Evolutionary conservation across 2,113 vertebrate genomes (phyloP).

Genomic region (Arenaria interpres): DNA sequence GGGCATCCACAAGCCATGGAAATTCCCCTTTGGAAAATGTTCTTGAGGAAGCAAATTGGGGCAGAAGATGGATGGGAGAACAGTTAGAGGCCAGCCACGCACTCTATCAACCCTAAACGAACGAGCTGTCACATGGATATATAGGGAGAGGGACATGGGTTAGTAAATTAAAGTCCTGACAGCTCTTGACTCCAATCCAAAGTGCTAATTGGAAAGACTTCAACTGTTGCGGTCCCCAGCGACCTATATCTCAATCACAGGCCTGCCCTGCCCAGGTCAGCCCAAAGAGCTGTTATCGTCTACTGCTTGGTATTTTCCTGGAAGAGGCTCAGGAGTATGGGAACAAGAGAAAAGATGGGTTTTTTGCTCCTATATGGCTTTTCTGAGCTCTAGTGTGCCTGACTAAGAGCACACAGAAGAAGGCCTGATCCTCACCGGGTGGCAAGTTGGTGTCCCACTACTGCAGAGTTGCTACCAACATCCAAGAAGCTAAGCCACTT

Average conservation of each 20-base stretch:
- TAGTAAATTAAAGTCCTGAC: constrained; percentile 46
- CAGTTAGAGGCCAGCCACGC: constrained; percentile 34
- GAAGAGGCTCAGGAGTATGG: neutral
- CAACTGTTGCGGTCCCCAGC: constrained; percentile 13
- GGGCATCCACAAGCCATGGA: neutral
- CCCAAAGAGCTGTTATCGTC: neutral
- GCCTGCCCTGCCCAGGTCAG: neutral
- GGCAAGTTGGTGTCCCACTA: neutral
- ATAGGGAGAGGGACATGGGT: constrained; percentile 28
- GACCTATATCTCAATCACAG: neutral
- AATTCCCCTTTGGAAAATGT: constrained; percentile 4
- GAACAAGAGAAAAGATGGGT: neutral
- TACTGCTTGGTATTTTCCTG: neutral
- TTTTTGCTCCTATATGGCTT: neutral
- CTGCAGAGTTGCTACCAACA: rapidly evolving
- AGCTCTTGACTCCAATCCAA: constrained; percentile 58
- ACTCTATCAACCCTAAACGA: constrained; percentile 45
- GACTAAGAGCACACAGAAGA: neutral
- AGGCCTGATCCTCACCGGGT: neutral
- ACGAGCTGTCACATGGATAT: constrained; percentile 56
- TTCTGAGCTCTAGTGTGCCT: neutral
- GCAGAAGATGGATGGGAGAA: constrained; percentile 44
- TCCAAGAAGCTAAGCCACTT: too few species aligned
- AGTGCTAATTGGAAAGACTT: constrained; percentile 57
- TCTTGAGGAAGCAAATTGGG: neutral